These are phyloP conservation scores for Ennomos fuscantarius DNA, from an alignment of 2,888 invertebrate species.

Conservation along the genomic window DNA sequence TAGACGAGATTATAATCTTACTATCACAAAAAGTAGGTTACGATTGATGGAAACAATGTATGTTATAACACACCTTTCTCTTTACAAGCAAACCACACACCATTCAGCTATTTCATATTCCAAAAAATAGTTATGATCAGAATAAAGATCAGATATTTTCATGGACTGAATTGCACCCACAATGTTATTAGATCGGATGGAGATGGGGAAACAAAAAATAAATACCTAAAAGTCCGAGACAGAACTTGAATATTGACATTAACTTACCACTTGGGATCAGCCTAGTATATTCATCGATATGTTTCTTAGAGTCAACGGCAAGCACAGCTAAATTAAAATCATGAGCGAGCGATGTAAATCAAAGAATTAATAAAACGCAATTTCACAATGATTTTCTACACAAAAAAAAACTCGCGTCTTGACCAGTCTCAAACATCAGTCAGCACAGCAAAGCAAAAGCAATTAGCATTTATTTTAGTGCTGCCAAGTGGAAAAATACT, in stretches of 20 bases:
- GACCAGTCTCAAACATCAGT: too few species aligned
- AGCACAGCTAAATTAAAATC: slow-evolving; percentile 24
- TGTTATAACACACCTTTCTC: slow-evolving; percentile 62
- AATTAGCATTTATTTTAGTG: too few species aligned
- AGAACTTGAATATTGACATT: slow-evolving; percentile 62
- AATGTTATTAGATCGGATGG: too few species aligned
- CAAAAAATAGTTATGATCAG: too few species aligned
- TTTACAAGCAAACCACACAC: slow-evolving; percentile 39
- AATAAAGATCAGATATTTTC: too few species aligned
- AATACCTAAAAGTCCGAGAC: slow-evolving; percentile 53
- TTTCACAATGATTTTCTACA: slow-evolving; percentile 42
- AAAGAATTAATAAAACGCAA: slow-evolving; percentile 35
- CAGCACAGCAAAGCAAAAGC: too few species aligned
- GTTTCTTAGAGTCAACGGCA: slow-evolving; percentile 28
- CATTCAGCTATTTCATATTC: background rate
- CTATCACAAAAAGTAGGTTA: slow-evolving; percentile 61
- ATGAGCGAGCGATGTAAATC: slow-evolving; percentile 15
- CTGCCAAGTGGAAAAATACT: too few species aligned
- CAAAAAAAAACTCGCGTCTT: slow-evolving; percentile 23
- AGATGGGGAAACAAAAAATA: slow-evolving; percentile 44
- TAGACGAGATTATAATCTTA: slow-evolving; percentile 34
- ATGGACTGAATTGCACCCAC: too few species aligned
- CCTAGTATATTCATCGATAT: slow-evolving; percentile 54
- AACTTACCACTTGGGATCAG: slow-evolving; percentile 55
- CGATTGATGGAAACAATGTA: slow-evolving; percentile 47